Evolutionary conservation across 2,888 invertebrate species (phyloP).

Genomic region (Hanleya hanleyi): DNA sequence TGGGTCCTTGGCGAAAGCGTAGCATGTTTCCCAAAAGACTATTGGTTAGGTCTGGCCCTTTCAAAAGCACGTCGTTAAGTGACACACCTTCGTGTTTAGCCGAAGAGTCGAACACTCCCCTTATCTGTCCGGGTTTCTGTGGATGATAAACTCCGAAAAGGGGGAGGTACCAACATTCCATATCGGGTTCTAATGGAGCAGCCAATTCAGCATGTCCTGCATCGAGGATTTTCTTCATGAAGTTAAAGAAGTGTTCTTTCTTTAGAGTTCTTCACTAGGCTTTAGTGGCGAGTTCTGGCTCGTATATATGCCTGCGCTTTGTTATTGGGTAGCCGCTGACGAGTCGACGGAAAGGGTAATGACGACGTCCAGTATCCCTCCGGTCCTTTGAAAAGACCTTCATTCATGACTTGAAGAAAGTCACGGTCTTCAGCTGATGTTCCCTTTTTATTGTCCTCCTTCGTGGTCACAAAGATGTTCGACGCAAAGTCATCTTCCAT

Average conservation of each 20-base stretch:
- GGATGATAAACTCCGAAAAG: no score
- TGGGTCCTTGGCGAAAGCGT: no score
- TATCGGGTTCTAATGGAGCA: neutral
- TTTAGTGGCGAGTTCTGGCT: neutral
- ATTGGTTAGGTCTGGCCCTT: no score
- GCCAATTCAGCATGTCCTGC: conserved; percentile 17
- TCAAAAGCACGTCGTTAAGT: no score
- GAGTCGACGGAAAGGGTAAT: conserved; percentile 23
- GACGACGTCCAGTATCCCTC: conserved; percentile 32
- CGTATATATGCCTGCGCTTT: neutral
- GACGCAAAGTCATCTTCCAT: neutral
- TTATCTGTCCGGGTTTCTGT: no score
- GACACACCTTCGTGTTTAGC: no score
- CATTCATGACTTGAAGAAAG: conserved; percentile 30
- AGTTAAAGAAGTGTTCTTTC: conserved; percentile 12
- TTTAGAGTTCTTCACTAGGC: neutral
- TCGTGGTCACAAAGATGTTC: neutral
- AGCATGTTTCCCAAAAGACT: no score
- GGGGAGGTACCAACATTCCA: conserved; percentile 26
- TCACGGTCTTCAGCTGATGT: conserved; percentile 22
- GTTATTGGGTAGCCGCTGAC: conserved; percentile 11
- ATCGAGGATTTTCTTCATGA: conserved; percentile 14
- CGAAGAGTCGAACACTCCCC: no score
- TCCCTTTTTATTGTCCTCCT: neutral
- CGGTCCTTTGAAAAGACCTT: conserved; percentile 15